Evolutionary conservation across 2,888 invertebrate species (phyloP).

Genomic region (Aleiodes leptofemur): DNA sequence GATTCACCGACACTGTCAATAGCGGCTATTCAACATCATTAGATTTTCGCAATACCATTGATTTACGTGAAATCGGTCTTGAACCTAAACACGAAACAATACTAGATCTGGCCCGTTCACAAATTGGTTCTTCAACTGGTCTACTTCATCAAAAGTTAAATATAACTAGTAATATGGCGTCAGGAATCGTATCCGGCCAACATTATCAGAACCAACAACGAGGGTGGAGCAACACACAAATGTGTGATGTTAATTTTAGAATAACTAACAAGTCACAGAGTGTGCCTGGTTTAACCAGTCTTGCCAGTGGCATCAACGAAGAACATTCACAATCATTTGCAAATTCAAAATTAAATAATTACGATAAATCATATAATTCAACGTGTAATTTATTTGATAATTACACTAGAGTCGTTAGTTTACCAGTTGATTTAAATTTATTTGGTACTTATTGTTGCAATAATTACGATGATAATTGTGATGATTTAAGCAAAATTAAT

Average conservation of each 20-base stretch:
- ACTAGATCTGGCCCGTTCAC: constrained; percentile 44
- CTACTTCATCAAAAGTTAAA: constrained; percentile 68
- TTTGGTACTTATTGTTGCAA: constrained; percentile 68
- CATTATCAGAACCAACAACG: constrained; percentile 58
- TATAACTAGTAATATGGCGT: constrained; percentile 66
- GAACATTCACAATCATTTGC: constrained; percentile 54
- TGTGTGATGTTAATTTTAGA: constrained; percentile 73
- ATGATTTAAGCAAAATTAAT: constrained; percentile 25
- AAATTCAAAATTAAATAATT: constrained; percentile 38
- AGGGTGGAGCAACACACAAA: constrained; percentile 61
- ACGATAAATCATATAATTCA: constrained; percentile 49
- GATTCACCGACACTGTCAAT: constrained; percentile 15
- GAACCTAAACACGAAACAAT: constrained; percentile 66
- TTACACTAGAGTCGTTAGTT: constrained; percentile 76
- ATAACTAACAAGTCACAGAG: constrained; percentile 73
- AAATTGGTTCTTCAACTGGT: constrained; percentile 61
- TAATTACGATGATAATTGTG: constrained; percentile 34
- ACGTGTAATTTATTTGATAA: constrained; percentile 68
- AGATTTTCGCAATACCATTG: constrained; percentile 71
- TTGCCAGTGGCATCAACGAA: constrained; percentile 67
- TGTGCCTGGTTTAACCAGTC: constrained; percentile 73
- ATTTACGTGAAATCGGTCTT: constrained; percentile 72
- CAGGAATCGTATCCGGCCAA: constrained; percentile 54
- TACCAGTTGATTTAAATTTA: constrained; percentile 83
- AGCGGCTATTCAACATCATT: constrained; percentile 57